These are phyloP conservation scores for Ceramica pisi DNA, from an alignment of 2,888 invertebrate species.

Conservation along the genomic window DNA sequence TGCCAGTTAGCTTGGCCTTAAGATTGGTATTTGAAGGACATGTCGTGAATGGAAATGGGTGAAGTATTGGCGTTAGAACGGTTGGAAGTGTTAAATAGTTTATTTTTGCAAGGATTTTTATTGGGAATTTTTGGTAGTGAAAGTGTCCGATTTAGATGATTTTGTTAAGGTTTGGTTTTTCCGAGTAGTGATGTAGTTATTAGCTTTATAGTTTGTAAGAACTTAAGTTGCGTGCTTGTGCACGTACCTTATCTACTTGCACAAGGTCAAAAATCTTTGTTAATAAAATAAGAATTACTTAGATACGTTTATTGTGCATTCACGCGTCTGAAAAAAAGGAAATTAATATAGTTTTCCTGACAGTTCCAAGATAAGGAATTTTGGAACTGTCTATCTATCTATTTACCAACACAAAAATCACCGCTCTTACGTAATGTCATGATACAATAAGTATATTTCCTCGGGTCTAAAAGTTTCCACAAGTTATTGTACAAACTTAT, in stretches of 20 bases:
- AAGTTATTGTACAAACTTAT: constrained; percentile 88
- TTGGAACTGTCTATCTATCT: no score
- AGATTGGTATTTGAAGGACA: constrained; percentile 69
- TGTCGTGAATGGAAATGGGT: constrained; percentile 75
- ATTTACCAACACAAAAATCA: constrained; percentile 15
- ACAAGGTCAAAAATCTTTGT: no score
- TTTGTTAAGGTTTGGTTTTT: not conserved
- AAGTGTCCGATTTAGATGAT: not conserved
- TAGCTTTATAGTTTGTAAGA: no score
- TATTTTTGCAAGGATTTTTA: not conserved
- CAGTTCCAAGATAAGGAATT: constrained; percentile 20
- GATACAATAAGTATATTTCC: constrained; percentile 54
- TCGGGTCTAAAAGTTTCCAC: constrained; percentile 76
- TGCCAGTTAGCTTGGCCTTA: constrained; percentile 69
- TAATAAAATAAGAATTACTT: no score
- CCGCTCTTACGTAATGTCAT: constrained; percentile 56
- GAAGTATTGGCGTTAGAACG: constrained; percentile 45
- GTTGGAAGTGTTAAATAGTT: constrained; percentile 37
- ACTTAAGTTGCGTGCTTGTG: no score
- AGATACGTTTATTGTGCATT: no score
- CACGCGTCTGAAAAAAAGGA: no score
- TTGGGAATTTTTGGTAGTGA: not conserved
- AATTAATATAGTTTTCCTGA: not conserved
- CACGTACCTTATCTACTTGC: no score
- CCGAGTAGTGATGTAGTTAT: no score